phyloP scores from a whole-genome alignment of 2,797 vertebrate species.

The Leptoclinus maculatus region DNA sequence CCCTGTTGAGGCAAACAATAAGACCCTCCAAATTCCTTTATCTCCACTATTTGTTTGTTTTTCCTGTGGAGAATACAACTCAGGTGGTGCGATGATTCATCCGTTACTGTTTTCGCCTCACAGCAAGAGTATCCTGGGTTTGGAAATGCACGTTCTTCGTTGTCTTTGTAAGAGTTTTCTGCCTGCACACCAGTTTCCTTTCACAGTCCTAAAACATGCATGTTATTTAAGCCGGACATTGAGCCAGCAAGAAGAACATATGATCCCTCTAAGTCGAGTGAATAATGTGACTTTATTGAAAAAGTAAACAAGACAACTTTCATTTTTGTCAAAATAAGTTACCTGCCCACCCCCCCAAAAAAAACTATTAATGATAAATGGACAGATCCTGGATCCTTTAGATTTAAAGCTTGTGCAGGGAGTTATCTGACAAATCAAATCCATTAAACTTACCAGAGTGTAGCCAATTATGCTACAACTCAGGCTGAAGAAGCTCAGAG shows the following conservation, averaged over 20 bases:
- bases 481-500: slow-evolving; percentile 1
- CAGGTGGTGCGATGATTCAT: not conserved
- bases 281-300: not conserved
- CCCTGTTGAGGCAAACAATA: not conserved
- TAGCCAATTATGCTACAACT: slow-evolving; percentile 14
- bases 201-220: not conserved
- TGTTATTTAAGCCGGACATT: not conserved
- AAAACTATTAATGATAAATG: not conserved
- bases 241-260: not conserved
- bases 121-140: not conserved
- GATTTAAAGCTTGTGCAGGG: not conserved
- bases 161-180: not conserved
- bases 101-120: not conserved
- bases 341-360: not conserved
- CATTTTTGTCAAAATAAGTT: not conserved
- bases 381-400: not conserved
- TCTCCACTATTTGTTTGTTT: not conserved
- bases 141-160: not conserved
- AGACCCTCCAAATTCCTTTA: not conserved
- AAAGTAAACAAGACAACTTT: slow-evolving; percentile 1
- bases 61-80: not conserved
- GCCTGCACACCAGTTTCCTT: not conserved
- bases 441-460: slow-evolving; percentile 19
- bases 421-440: slow-evolving; percentile 34
- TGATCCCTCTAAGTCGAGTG: not conserved